A percentile compares a stretch with the other conserved stretches of the same genome.
Evolutionary conservation across 2,797 vertebrate species (phyloP).

Genomic region (Pipistrellus pygmaeus): DNA sequence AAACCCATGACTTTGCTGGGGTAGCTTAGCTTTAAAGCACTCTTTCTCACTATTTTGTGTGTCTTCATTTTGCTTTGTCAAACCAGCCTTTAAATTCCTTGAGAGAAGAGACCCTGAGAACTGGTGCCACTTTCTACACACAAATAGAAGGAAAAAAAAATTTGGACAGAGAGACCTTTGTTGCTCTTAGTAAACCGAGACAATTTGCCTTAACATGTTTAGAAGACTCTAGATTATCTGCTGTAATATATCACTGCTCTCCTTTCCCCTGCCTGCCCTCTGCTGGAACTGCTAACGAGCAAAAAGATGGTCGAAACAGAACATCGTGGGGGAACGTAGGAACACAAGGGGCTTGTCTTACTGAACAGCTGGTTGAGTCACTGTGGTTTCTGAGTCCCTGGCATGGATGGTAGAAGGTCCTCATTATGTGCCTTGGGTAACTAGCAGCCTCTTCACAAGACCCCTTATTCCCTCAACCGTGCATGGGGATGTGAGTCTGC

Average conservation of each 20-base stretch:
- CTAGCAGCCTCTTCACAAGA: neutral
- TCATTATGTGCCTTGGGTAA: neutral
- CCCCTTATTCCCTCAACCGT: neutral
- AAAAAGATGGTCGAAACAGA: neutral
- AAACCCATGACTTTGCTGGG: neutral
- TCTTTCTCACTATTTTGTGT: neutral
- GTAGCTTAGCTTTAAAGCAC: neutral
- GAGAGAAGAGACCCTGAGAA: neutral
- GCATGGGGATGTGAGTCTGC: neutral
- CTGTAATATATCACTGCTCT: neutral
- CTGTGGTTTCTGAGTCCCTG: neutral
- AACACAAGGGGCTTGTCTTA: neutral
- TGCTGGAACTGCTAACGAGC: conserved; percentile 75
- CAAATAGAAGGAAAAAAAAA: neutral
- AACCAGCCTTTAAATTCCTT: neutral
- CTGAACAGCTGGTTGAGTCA: neutral
- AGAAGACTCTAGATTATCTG: neutral
- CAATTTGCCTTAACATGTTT: conserved; percentile 38
- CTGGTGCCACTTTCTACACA: neutral
- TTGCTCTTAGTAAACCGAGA: conserved; percentile 46
- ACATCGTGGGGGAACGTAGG: neutral
- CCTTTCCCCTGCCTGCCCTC: conserved; percentile 79
- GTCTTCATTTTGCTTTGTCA: conserved; percentile 19
- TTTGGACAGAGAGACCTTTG: neutral
- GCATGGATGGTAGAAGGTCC: neutral